phyloP scores from a whole-genome alignment of 1,140 invertebrate genomes.

The Adelges cooleyi region DNA sequence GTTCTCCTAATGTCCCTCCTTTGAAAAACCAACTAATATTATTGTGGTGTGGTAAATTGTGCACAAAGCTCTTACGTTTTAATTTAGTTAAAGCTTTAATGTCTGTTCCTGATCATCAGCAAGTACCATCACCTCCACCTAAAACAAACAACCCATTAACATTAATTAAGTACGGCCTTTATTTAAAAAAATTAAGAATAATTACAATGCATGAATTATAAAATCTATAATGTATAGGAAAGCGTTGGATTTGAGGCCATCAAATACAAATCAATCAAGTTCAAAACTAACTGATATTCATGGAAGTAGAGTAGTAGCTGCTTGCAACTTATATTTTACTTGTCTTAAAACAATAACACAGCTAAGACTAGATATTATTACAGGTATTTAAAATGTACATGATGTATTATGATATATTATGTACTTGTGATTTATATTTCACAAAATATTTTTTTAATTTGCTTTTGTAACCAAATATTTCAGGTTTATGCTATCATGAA shows the following conservation, averaged over 20 bases:
- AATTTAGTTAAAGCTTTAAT: constrained; percentile 6
- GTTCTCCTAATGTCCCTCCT: constrained; percentile 19
- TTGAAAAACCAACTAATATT: constrained; percentile 14
- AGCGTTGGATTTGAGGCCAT: constrained; percentile 36
- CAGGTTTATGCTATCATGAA: constrained; percentile 87
- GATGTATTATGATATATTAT: background rate
- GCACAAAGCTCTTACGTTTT: constrained; percentile 4
- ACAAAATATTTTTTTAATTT: too few species aligned
- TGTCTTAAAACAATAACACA: constrained; percentile 81
- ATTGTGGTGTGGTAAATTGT: constrained; percentile 23
- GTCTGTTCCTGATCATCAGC: constrained; percentile 15
- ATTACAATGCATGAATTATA: background rate
- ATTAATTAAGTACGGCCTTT: constrained; percentile 1
- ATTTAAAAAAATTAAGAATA: too few species aligned
- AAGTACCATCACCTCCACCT: constrained; percentile 18
- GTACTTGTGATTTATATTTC: background rate
- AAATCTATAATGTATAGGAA: constrained; percentile 39
- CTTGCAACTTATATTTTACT: constrained; percentile 85
- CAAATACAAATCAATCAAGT: constrained; percentile 22
- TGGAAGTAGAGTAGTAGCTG: constrained; percentile 51
- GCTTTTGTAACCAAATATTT: too few species aligned
- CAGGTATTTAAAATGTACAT: constrained; percentile 48
- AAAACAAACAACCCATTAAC: constrained; percentile 20
- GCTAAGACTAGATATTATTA: constrained; percentile 85
- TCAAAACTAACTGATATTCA: constrained; percentile 1